phyloP scores from a whole-genome alignment of 1,140 invertebrate species.

The Tachypleus tridentatus region DNA sequence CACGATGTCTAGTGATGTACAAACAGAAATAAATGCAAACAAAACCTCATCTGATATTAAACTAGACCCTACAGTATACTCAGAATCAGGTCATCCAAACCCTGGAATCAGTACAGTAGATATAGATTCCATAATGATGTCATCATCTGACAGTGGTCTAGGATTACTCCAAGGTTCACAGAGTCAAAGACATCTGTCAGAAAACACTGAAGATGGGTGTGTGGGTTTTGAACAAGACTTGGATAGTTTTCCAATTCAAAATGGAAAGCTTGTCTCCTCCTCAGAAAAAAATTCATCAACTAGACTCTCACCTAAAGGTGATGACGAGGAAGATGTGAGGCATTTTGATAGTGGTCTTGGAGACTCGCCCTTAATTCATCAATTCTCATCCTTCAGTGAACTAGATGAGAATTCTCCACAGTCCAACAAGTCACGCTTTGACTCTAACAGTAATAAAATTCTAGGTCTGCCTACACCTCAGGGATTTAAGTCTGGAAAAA shows the following conservation, averaged over 20 bases:
- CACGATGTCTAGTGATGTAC: conserved; percentile 77
- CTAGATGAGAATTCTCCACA: background rate
- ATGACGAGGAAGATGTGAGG: background rate
- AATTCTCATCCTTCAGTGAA: background rate
- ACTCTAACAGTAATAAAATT: conserved; percentile 1
- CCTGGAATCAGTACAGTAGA: conserved; percentile 1
- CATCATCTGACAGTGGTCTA: conserved; percentile 18
- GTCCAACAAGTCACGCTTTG: background rate
- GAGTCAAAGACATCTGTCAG: background rate
- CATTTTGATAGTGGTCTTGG: background rate
- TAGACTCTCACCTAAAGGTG: background rate
- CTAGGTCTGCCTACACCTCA: conserved; percentile 7
- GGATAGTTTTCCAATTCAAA: background rate
- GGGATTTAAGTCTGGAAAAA: conserved; percentile 5
- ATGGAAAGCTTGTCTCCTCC: too few relatives aligned
- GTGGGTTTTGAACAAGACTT: background rate
- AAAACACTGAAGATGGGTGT: background rate
- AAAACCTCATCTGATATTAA: too few relatives aligned
- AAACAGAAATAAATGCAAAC: conserved; percentile 34
- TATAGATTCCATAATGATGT: conserved; percentile 14
- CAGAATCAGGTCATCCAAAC: too few relatives aligned
- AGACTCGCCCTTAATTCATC: background rate
- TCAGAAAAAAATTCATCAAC: background rate
- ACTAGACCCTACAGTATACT: too few relatives aligned
- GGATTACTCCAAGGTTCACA: conserved; percentile 5